Base-by-base conservation (phyloP, 2,113 vertebrate species). In the Otis tarda region DNA sequence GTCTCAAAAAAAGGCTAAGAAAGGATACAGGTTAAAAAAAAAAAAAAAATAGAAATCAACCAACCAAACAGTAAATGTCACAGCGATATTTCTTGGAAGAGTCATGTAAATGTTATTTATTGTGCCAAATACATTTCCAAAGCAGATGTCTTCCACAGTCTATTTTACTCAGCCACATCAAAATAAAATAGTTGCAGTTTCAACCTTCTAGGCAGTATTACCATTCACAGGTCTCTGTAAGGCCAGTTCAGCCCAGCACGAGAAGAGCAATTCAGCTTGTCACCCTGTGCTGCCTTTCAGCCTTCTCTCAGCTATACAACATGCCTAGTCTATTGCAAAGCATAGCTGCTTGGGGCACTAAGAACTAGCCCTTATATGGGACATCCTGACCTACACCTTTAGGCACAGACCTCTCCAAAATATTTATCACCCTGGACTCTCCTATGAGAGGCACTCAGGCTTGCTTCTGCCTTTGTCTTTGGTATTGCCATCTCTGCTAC, bases 71-170 rank as follows among this genome's bases (percentile, higher is more conserved):
- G 77, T 83, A 98, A 98, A 97, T 95, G 85, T 96, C 96, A 96
- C 28, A 5, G 74, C 7, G 5, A 73, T 97, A 97, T 98, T 98
- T 97, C 83, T 95, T 95, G 59, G 53, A 82, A 57, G 83, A 92
- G 68, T 84, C 90, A 50, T 53, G 78, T 84, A 96, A 96, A 95
- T 95, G 86, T 94, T 97, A 97, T 87, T 97, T 95, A 68, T 96
- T 87, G 39, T 96, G 94, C 96, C 93, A 97, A 94, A 96, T 91
- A 86, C 53, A 84, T 96, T 97, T 97, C 92, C 50, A 89, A 90
- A 97, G 93, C 94, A 97, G 92, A 95, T 94, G 89, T 91, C 94
- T 95, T 88, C 87, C 31, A 63, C 64, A 49, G 47, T 95, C 85
- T 94, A 84, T 93, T 90, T 76, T 93, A 93, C 87, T 90, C 91